A percentile compares a stretch with the other conserved stretches of the same genome.
phyloP scores from a whole-genome alignment of 2,888 invertebrate genomes.

The Rambutsinella grinnellia region DNA sequence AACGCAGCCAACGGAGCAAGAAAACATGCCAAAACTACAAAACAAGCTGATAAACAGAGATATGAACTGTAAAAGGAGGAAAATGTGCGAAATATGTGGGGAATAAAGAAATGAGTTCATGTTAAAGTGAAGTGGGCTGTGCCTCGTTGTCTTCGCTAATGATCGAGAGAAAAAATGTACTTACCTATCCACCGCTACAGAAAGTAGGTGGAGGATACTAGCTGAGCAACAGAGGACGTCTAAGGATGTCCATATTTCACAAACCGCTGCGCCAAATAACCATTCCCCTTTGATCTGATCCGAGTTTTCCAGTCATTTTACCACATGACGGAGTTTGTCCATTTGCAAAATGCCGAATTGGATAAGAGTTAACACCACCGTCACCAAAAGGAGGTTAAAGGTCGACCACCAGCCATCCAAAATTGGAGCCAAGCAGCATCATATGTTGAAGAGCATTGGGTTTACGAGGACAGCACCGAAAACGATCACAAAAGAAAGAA shows the following conservation, averaged over 20 bases:
- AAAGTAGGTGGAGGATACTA: slow-evolving; percentile 84
- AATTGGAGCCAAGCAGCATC: not conserved
- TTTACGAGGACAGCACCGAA: slow-evolving; percentile 42
- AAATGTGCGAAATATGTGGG: not conserved
- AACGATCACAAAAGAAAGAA: slow-evolving; percentile 60
- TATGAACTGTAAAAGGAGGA: not conserved
- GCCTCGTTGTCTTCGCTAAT: slow-evolving; percentile 11
- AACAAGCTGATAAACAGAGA: not conserved
- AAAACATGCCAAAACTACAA: no score
- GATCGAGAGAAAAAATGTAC: slow-evolving; percentile 51
- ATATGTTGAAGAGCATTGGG: no score
- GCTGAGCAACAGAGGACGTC: slow-evolving; percentile 93
- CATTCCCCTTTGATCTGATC: slow-evolving; percentile 80
- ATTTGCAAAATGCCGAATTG: no score
- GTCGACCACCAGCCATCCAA: slow-evolving; percentile 19
- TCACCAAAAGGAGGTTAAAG: slow-evolving; percentile 8
- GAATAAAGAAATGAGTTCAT: not conserved
- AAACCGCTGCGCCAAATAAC: slow-evolving; percentile 87
- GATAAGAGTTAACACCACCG: no score
- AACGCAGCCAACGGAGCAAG: not conserved
- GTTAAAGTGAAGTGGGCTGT: not conserved
- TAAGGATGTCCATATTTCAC: slow-evolving; percentile 75
- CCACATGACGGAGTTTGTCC: no score
- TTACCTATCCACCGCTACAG: slow-evolving; percentile 85
- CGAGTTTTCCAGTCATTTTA: no score